These are phyloP conservation scores for Girardia tigrina DNA, from an alignment of 2,888 invertebrate species.

Conservation along the genomic window DNA sequence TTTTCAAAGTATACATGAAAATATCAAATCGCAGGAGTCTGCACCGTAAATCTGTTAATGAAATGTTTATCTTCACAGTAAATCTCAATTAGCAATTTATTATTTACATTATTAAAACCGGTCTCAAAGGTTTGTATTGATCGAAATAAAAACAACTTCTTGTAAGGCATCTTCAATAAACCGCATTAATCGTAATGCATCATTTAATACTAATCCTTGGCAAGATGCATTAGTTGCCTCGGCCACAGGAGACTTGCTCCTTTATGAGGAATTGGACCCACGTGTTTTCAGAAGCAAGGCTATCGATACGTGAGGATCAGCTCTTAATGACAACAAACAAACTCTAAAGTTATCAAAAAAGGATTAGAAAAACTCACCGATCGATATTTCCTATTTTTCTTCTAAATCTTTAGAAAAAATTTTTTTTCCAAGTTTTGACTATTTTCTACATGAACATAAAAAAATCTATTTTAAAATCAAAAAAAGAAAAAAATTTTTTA, in stretches of 20 bases:
- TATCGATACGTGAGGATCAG: conserved; percentile 5
- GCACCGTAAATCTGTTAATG: not conserved
- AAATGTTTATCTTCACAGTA: conserved; percentile 15
- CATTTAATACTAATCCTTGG: conserved; percentile 23
- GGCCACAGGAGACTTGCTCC: not conserved
- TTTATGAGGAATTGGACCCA: conserved; percentile 23
- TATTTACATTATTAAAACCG: conserved; percentile 19
- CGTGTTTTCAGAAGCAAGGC: conserved; percentile 13
- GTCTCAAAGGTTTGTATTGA: conserved; percentile 17
- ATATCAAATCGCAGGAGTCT: not conserved
- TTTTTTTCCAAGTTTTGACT: not conserved
- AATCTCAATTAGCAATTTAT: conserved; percentile 20
- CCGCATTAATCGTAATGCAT: conserved; percentile 23
- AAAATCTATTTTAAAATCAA: too few species aligned
- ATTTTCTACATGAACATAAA: too few species aligned
- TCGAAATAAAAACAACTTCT: conserved; percentile 13
- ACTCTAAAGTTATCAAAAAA: conserved; percentile 23
- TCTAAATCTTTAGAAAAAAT: not conserved
- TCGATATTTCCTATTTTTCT: conserved; percentile 17
- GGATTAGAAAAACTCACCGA: conserved; percentile 9
- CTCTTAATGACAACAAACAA: conserved; percentile 13
- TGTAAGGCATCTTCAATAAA: conserved; percentile 23
- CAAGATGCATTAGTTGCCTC: conserved; percentile 4
- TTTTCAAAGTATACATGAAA: not conserved
- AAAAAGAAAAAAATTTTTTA: too few species aligned